Percentiles rank a stretch among this genome's conserved stretches.
phyloP scores from a whole-genome alignment of 2,797 vertebrate species.

The Podargus strigoides region DNA sequence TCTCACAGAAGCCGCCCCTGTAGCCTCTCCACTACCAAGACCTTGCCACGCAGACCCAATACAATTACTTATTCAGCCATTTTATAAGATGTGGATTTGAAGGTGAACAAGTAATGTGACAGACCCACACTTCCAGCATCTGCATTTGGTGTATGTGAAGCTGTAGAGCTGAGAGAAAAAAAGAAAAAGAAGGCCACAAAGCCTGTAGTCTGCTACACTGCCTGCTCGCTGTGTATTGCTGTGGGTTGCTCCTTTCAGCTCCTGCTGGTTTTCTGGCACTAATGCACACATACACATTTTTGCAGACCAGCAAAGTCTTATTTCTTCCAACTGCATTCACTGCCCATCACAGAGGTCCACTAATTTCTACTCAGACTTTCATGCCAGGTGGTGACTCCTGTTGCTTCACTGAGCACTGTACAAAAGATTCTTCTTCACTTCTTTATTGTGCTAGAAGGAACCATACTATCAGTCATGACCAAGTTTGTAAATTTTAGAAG shows the following conservation, averaged over 20 bases:
- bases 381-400: neutral
- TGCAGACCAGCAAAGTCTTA: neutral
- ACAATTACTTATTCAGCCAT: neutral
- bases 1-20: neutral
- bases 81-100: rapidly evolving
- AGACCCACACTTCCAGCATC: rapidly evolving
- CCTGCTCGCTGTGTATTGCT: neutral
- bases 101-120: neutral
- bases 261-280: neutral
- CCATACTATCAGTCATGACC: neutral
- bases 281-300: rapidly evolving
- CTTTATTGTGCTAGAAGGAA: neutral
- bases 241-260: neutral
- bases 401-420: neutral
- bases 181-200: neutral
- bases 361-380: neutral
- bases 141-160: neutral
- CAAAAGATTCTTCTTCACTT: neutral
- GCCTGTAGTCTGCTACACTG: neutral
- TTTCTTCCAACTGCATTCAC: neutral
- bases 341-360: neutral
- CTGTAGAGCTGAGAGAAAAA: neutral
- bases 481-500: neutral
- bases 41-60: neutral
- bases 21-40: rapidly evolving